These are phyloP conservation scores for Enoplosus armatus DNA, from an alignment of 2,797 vertebrate species.

Conservation along the genomic window DNA sequence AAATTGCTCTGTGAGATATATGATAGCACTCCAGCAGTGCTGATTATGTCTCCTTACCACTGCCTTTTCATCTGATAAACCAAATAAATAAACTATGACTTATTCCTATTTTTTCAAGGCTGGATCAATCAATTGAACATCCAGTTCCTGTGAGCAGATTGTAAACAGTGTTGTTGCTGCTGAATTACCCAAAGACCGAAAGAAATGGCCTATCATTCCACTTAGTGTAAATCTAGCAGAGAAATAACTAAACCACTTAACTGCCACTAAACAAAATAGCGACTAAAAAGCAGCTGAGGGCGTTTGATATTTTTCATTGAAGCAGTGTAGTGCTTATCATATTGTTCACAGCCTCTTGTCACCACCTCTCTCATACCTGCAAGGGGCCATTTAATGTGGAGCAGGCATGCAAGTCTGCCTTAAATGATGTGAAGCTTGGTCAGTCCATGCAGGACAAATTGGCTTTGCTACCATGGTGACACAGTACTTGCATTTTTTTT, in stretches of 20 bases:
- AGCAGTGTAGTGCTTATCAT: constrained; percentile 64
- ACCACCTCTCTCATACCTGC: constrained; percentile 64
- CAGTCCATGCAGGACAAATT: constrained; percentile 31
- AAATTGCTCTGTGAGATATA: constrained; percentile 56
- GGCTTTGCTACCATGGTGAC: constrained; percentile 17
- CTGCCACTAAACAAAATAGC: constrained; percentile 20
- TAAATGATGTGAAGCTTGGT: constrained; percentile 51
- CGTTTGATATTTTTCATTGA: constrained; percentile 70
- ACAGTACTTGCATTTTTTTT: constrained; percentile 7
- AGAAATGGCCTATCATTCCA: constrained; percentile 56
- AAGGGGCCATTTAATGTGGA: constrained; percentile 62
- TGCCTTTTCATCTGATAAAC: constrained; percentile 53
- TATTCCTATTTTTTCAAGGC: constrained; percentile 46
- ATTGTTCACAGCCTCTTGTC: constrained; percentile 67
- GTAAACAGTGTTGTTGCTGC: constrained; percentile 56
- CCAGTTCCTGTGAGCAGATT: constrained; percentile 31
- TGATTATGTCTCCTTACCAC: constrained; percentile 49
- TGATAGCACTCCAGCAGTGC: constrained; percentile 38
- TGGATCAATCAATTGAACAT: constrained; percentile 35
- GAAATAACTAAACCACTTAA: too few relatives aligned
- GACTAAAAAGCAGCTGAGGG: constrained; percentile 54
- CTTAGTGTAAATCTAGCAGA: constrained; percentile 45
- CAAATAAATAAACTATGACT: constrained; percentile 47
- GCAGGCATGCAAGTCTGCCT: constrained; percentile 39
- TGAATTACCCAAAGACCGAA: constrained; percentile 59